Base-by-base conservation (phyloP, 1,140 invertebrate species). In the Berghia stephanieae region DNA sequence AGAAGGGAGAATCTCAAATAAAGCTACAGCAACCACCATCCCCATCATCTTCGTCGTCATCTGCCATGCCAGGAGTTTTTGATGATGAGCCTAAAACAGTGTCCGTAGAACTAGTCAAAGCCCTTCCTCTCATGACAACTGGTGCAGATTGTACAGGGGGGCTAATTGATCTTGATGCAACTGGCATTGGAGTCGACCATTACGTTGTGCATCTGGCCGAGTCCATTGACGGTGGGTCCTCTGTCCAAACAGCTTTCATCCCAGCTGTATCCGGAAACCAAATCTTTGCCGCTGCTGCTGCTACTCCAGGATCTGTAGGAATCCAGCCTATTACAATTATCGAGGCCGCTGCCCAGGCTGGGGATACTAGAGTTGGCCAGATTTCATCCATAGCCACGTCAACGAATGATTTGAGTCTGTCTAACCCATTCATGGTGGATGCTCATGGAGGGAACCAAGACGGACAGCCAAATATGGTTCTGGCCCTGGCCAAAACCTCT, bases 291-390 rank as follows among this genome's bases (percentile, higher is more conserved):
- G 66, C 43, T 60, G n/a, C 75, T 31, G n/a, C n/a, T n/a, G n/a
- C 49, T 46, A 63, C 40, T 76, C 69, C 75, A 52, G 57, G 77
- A 42, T 34, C 66, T 31, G 18, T 73, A 52, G 67, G 75, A 75
- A 42, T 83, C 52, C 82, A 85, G 78, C 83, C 85, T 13, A 83
- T 86, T 55, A 83, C 85, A 46, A 86, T 87, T 43, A 85, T 86
- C 24, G 84, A 86, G 78, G 80, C 85, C 40, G 81, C 79, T 1
- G 43, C 69, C 13, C 69, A 69, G 6, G 71, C 46, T 16, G 44
- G 75, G 38, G 52, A 71, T 13, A 77, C 67, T 67, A 77, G n/a
- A n/a, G n/a, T n/a, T n/a, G n/a, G n/a, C n/a, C n/a, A n/a, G n/a
- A n/a, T n/a, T n/a, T n/a, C n/a, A n/a, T n/a, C n/a, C n/a, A n/a